A percentile compares a stretch with the other conserved stretches of the same genome.
These are phyloP conservation scores for Cosmopolites sordidus DNA, from an alignment of 2,888 invertebrate species.

Conservation along the genomic window DNA sequence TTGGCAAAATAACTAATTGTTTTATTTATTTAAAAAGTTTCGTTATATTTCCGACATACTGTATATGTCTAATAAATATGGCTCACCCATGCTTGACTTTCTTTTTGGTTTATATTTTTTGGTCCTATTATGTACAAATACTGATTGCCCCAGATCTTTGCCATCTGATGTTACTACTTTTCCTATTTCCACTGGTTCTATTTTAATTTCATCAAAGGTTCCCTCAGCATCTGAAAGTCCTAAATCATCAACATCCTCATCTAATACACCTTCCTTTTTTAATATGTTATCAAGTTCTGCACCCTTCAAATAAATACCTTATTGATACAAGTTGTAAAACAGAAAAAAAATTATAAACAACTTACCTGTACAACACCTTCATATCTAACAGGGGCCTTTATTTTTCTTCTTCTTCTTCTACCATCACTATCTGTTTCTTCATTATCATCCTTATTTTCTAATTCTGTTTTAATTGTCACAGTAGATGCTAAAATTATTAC, in stretches of 20 bases:
- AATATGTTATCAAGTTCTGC: constrained; percentile 71
- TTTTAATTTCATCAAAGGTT: constrained; percentile 32
- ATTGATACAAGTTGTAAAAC: too few relatives aligned
- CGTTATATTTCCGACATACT: too few relatives aligned
- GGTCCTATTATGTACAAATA: neutral
- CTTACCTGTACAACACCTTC: constrained; percentile 59
- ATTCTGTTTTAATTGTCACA: too few relatives aligned
- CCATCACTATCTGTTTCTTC: constrained; percentile 39
- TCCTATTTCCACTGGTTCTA: constrained; percentile 29
- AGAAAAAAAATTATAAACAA: constrained; percentile 1
- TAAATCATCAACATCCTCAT: constrained; percentile 3
- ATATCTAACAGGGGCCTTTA: constrained; percentile 62
- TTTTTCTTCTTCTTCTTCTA: constrained; percentile 57
- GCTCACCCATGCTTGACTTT: constrained; percentile 33
- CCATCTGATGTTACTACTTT: constrained; percentile 11
- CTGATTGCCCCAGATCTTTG: neutral
- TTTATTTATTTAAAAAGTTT: too few relatives aligned
- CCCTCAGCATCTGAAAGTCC: neutral
- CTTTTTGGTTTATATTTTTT: constrained; percentile 27
- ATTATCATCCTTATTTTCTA: constrained; percentile 28
- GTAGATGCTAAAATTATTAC: neutral
- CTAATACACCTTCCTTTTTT: constrained; percentile 57
- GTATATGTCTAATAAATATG: too few relatives aligned
- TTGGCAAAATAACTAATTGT: too few relatives aligned
- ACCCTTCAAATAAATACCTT: constrained; percentile 49